phyloP scores from a whole-genome alignment of 53 echinoderm and acorn worm species.

The Echinarachnius parma region DNA sequence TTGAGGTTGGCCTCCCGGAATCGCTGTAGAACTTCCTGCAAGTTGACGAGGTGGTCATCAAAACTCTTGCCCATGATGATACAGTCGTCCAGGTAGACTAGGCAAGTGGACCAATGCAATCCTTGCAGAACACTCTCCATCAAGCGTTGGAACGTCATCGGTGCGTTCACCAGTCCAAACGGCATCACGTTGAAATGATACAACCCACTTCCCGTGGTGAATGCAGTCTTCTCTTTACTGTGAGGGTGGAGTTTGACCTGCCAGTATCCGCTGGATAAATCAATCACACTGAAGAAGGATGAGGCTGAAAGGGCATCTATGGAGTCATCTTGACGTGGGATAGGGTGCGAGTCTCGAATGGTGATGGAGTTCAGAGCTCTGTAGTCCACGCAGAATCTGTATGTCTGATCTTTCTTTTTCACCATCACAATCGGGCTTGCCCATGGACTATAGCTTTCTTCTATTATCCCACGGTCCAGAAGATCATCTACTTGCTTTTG shows the following conservation, averaged over 20 bases:
- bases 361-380: slow-evolving; percentile 28
- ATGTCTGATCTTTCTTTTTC: slow-evolving; percentile 45
- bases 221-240: slow-evolving; percentile 49
- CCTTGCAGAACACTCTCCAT: no score
- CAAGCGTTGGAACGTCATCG: no score
- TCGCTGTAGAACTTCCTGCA: slow-evolving; percentile 50
- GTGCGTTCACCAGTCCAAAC: slow-evolving; percentile 31
- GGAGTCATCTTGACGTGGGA: slow-evolving; percentile 40
- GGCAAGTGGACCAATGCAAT: slow-evolving; percentile 54
- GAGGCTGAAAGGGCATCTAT: slow-evolving; percentile 29
- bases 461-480: slow-evolving; percentile 20
- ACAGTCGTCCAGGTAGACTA: slow-evolving; percentile 62
- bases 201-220: slow-evolving; percentile 32
- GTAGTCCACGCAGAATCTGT: slow-evolving; percentile 36
- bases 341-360: slow-evolving; percentile 30
- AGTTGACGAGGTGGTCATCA: slow-evolving; percentile 52
- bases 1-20: slow-evolving; percentile 27
- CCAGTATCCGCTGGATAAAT: slow-evolving; percentile 50
- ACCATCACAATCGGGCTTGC: slow-evolving; percentile 47
- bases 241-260: slow-evolving; percentile 24
- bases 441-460: slow-evolving; percentile 47
- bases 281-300: slow-evolving; percentile 35
- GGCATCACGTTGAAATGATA: slow-evolving; percentile 54
- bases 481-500: slow-evolving; percentile 27
- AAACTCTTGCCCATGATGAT: slow-evolving; percentile 62